These are phyloP conservation scores for Echinops telfairi DNA, from an alignment of 2,113 vertebrate species.

Conservation along the genomic window DNA sequence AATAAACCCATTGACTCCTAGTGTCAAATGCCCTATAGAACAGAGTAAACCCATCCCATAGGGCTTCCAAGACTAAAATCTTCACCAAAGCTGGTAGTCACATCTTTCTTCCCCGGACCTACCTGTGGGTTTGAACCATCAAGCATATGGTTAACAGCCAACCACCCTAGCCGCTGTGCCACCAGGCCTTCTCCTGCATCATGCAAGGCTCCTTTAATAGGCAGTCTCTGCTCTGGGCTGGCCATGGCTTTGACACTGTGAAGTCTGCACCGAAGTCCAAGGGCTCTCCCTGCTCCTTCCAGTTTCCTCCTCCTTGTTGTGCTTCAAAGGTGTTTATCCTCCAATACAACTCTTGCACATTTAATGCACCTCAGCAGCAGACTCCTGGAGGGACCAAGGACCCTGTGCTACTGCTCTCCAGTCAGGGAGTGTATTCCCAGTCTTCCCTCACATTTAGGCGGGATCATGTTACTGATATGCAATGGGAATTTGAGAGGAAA, in stretches of 20 bases:
- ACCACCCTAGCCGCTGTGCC: neutral
- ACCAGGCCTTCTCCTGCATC: fast-evolving
- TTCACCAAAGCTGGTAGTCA: neutral
- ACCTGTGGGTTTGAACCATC: neutral
- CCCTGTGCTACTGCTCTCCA: neutral
- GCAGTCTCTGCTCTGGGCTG: neutral
- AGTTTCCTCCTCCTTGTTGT: neutral
- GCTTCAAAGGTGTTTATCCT: neutral
- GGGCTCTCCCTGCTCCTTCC: neutral
- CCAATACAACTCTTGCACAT: neutral
- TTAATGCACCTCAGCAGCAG: neutral
- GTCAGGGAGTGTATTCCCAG: neutral
- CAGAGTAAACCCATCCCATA: neutral
- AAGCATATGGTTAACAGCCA: neutral
- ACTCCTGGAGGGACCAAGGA: neutral
- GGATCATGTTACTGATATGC: neutral
- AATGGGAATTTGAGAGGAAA: neutral
- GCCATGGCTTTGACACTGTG: neutral
- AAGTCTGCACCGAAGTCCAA: neutral
- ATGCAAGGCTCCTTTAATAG: neutral
- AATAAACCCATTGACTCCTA: too few species aligned
- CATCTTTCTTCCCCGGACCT: neutral
- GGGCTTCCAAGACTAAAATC: neutral
- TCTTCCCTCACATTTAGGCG: neutral
- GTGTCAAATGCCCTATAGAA: too few species aligned